Conservation (phyloP, 1,140 invertebrate genomes). For the Lucilia cuprina region DNA sequence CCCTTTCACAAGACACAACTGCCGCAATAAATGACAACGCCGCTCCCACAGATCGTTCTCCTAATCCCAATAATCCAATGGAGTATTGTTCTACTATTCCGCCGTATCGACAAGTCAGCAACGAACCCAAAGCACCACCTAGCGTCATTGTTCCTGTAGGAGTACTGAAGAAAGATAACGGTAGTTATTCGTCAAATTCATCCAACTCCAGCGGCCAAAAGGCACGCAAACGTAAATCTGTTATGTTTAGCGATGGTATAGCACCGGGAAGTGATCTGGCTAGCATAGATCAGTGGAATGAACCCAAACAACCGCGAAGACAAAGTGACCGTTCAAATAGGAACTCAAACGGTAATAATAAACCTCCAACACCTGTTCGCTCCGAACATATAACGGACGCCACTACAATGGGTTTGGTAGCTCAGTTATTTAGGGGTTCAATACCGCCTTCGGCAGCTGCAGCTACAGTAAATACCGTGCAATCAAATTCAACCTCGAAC, state of each 20-base stretch:
- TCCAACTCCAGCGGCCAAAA: slow-evolving; percentile 62
- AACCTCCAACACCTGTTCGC: slow-evolving; percentile 49
- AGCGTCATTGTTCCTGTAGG: slow-evolving; percentile 87
- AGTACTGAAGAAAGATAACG: slow-evolving; percentile 79
- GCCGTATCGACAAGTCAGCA: slow-evolving; percentile 76
- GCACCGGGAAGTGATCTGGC: slow-evolving; percentile 88
- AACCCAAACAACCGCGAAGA: slow-evolving; percentile 53
- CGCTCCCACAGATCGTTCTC: slow-evolving; percentile 57
- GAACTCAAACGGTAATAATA: slow-evolving; percentile 42
- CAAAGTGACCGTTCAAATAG: slow-evolving; percentile 33
- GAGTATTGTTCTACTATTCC: slow-evolving; percentile 90
- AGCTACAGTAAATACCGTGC: slow-evolving; percentile 48
- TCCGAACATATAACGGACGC: slow-evolving; percentile 52
- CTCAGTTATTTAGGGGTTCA: slow-evolving; percentile 56
- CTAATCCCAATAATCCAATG: slow-evolving; percentile 89
- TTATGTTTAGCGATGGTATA: slow-evolving; percentile 93
- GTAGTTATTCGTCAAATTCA: slow-evolving; percentile 59
- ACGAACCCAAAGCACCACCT: slow-evolving; percentile 67
- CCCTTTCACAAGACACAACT: slow-evolving; percentile 39
- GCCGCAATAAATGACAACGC: slow-evolving; percentile 36
- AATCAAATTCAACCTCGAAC: neutral
- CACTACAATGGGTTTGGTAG: slow-evolving; percentile 54
- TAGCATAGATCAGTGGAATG: slow-evolving; percentile 65
- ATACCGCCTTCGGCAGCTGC: slow-evolving; percentile 56
- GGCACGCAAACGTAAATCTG: slow-evolving; percentile 73